Base-by-base conservation (phyloP, 2,113 vertebrate species). In the Sardina pilchardus region DNA sequence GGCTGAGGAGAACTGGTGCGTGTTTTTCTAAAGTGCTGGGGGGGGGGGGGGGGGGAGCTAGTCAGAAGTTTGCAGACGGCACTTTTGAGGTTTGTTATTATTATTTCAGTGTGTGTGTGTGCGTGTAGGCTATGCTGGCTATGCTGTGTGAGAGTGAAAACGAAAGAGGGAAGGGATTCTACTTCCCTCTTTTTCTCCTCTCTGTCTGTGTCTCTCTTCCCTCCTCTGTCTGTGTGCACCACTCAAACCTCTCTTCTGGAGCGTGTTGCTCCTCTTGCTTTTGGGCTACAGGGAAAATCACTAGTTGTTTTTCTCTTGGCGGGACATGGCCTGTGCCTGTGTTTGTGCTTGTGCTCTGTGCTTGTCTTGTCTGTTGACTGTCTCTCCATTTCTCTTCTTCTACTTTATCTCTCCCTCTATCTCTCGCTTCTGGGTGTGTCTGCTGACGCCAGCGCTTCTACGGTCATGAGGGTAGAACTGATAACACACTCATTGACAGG, bases 51-150 rank as follows among this genome's bases (percentile, higher is more conserved):
- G 26, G 30, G n/a, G 6, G 71, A 78, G 16, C 71, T 78, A 78
- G 9, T 78, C 30, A 36, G 30, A 34, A 78, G 71, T 36, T 78
- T 78, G 71, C 71, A 78, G 34, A 78, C 12, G 71, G 14, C 63
- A 36, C 12, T 14, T 71, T 78, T 78, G 63, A 78, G 71, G 30
- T 78, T 78, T 78, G 71, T 78, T 78, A 36, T 78, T 34, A 78
- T 78, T 78, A 78, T 78, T 78, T 34, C 34, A 78, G 34, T 34
- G 4, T 78, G 71, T 78, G 30, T 75, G 30, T 34, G 4, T 78
- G 71, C 39, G 30, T 78, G 6, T 36, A 36, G 71, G 16, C 71
- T 36, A 34, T 16, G 34, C 71, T 78, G 5, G 36, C 30, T 3
- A 39, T 67, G 63, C 3, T 59, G 56, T 67, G 63, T 30, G n/a